Base-by-base conservation (phyloP, 2,113 vertebrate genomes). In the Lucifuga dentata region DNA sequence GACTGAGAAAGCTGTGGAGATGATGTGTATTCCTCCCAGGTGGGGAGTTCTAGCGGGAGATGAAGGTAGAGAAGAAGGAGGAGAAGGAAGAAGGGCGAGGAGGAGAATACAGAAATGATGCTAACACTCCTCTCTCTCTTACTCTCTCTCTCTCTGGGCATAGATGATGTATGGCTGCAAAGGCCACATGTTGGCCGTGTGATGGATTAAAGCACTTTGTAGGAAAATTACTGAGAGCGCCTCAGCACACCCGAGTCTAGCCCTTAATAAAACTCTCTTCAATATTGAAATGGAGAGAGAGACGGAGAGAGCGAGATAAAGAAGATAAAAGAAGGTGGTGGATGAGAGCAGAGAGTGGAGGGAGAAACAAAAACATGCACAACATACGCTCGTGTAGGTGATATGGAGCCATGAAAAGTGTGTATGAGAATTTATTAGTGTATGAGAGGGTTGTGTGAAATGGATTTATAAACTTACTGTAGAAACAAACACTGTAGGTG, bases 131-230 rank as follows among this genome's bases (percentile, higher is more conserved):
- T 58, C 61, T 60, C 56, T 63, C 69, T 71, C 74, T 57, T 58
- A 50, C 46, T 55, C 73, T 75, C 80, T 73, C 86, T 83, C 85
- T 90, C 79, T 77, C 93, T 92, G 94, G 94, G 94, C 94, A 94
- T 93, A 94, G 95, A 96, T 98, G 95, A 98, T 97, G 95, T 96
- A 97, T 97, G 94, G 95, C 95, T 95, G 95, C 93, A 96, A 95
- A 95, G 95, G 95, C 95, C 94, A 95, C 95, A 91, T 97, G 95
- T 96, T 97, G 96, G 96, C 95, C 93, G 92, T 94, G 94, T 98
- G 97, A 98, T 98, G 97, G 96, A 98, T 98, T 97, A 98, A 96
- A 98, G 96, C 96, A 97, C 96, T 98, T 98, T 98, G 95, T 96
- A 95, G 92, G 95, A 97, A 98, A 98, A 98, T 98, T 98, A 97